Percentiles rank a stretch among this genome's conserved stretches.
Evolutionary conservation across 35 echinoderm and acorn worm species (phyloP).

Genomic region (Antedon bifida): DNA sequence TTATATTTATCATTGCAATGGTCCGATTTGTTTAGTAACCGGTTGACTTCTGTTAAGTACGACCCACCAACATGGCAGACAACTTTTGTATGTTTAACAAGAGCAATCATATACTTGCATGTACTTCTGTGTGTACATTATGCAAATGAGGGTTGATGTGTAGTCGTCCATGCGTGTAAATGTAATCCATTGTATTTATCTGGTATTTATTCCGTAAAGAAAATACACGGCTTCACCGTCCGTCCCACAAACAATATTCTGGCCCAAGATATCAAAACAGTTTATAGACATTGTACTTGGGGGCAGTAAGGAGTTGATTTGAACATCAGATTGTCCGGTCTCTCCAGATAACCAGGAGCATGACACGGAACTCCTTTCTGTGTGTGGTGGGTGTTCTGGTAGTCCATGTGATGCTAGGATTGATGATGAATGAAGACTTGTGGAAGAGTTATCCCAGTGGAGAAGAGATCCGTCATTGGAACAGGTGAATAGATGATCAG

Average conservation of each 20-base stretch:
- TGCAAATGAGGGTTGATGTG: no score
- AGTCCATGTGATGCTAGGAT: conserved; percentile 1
- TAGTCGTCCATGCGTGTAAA: no score
- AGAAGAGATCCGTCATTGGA: conserved; percentile 90
- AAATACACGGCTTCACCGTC: conserved; percentile 79
- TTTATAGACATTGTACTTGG: conserved; percentile 71
- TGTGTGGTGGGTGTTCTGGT: conserved; percentile 13
- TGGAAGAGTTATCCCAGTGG: conserved; percentile 72
- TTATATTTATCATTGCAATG: no score
- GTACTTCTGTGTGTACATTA: no score
- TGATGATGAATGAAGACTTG: background rate
- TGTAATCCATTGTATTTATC: background rate
- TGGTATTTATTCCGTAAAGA: background rate
- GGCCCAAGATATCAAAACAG: conserved; percentile 54
- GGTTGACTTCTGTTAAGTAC: no score
- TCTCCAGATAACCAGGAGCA: conserved; percentile 61
- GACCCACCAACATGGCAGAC: no score
- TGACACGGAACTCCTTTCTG: background rate
- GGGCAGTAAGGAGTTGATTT: conserved; percentile 78
- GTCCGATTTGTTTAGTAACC: no score
- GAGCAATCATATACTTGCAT: no score
- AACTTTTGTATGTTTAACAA: no score
- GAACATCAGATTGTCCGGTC: conserved; percentile 24
- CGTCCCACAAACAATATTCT: conserved; percentile 71
- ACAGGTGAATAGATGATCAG: conserved; percentile 90